Evolutionary conservation across 2,888 invertebrate species (phyloP), one percentile per base, ranked within the genome.

Genomic region (Esperia sulphurella): DNA sequence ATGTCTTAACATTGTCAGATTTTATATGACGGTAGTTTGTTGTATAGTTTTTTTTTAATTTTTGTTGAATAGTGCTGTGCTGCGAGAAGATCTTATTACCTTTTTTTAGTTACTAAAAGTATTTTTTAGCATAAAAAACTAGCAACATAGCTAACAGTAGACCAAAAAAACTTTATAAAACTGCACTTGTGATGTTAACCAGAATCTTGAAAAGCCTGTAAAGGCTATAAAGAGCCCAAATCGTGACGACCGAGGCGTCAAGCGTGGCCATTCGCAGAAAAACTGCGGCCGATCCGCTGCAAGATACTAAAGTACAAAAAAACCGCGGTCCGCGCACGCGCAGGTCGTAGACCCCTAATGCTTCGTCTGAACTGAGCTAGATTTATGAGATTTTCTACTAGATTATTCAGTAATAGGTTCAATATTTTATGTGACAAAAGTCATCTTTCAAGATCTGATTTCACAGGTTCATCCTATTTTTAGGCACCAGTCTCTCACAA

Each of bases 341-440:
- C 43, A 43, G 43, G 43, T 43, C 43, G 9, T 13, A n/a, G 43
- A 43, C 43, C 43, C 30, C 42, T 13, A 42, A 31, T 14, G 21
- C 31, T 33, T 12, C 8, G 43, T 10, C 7, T 2, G 7, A 7
- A n/a, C 12, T 12, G 37, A 7, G 8, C 2, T 12, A 37, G 37
- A 37, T n/a, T 37, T 12, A 12, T 7, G 1, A 37, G 12, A 3
- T 12, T 37, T 13, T 37, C 12, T 12, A 2, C 6, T 3, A 31
- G 31, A 31, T 31, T 31, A 31, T 21, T 21, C 3, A 5, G 5
- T 21, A 21, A 21, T 21, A 21, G 5, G 21, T 21, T 21, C 2
- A 3, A 21, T 21, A 21, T 21, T 21, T 21, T 21, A 21, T 21
- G 21, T 21, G 5, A 21, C n/a, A n/a, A n/a, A n/a, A n/a, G n/a